Evolutionary conservation across 2,113 vertebrate genomes (phyloP).

Genomic region (Sylvia atricapilla): DNA sequence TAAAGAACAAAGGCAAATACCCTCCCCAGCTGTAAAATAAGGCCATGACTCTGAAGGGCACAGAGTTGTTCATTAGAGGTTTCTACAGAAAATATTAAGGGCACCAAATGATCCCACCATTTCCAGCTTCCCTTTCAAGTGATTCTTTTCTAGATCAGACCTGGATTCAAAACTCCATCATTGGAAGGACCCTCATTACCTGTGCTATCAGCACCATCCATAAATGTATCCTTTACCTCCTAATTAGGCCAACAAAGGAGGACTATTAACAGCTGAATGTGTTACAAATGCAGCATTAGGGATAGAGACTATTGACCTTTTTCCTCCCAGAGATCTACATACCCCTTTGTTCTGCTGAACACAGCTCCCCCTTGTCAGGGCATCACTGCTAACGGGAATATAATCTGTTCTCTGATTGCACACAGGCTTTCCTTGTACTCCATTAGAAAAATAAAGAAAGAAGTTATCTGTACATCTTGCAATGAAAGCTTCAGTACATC

Average conservation of each 20-base stretch:
- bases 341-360: conserved; percentile 50
- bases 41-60: conserved; percentile 33
- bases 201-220: conserved; percentile 41
- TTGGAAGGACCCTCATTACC: conserved; percentile 45
- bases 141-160: conserved; percentile 49
- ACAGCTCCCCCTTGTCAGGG: conserved; percentile 47
- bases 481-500: not conserved
- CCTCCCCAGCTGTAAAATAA: conserved; percentile 52
- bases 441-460: conserved; percentile 47
- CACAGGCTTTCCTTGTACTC: conserved; percentile 56
- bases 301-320: conserved; percentile 63
- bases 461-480: conserved; percentile 34
- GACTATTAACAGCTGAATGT: conserved; percentile 57
- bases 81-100: conserved; percentile 34
- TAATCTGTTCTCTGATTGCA: conserved; percentile 58
- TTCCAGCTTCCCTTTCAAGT: conserved; percentile 47
- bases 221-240: conserved; percentile 48
- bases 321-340: conserved; percentile 35
- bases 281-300: conserved; percentile 58
- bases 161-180: conserved; percentile 25
- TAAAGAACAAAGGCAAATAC: conserved; percentile 29
- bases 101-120: conserved; percentile 19
- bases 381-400: conserved; percentile 22
- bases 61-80: conserved; percentile 10
- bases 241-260: conserved; percentile 61